Base-by-base conservation (phyloP, 2,797 vertebrate species). In the Threskiornis aethiopicus region DNA sequence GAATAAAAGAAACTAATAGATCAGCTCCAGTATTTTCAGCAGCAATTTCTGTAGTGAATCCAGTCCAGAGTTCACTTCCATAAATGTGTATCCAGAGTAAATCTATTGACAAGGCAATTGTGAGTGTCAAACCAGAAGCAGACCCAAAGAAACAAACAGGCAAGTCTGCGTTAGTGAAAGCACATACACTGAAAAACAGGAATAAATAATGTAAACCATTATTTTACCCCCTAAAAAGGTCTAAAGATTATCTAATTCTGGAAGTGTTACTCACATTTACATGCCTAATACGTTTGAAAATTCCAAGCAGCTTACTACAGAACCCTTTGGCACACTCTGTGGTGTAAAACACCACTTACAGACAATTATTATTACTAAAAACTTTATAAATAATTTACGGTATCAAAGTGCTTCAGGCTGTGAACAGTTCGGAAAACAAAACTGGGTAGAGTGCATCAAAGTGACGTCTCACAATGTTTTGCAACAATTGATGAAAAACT, bases 261-360 rank as follows among this genome's bases (percentile, higher is more conserved):
- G 1, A 6, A 52, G 19, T 0, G 5, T 12, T 16, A 8, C 16
- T 22, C 51, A 44, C 35, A 55, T 62, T 70, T 59, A 11, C 2
- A 6, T 17, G 31, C 11, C 65, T 31, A 12, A 39, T 20, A 15
- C 0, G 0, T 47, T 16, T 10, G 5, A 35, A 69, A 65, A 58
- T 29, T 42, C 46, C 39, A n/a, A 16, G 15, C 51, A 58, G 54
- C 21, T 77, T 37, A 5, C 18, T 47, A 11, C 17, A 78, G 62
- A 67, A 15, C 12, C 46, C 42, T 67, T 22, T 42, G 65, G 69
- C 52, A 29, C 22, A 6, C 4, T 3, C 59, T 33, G 8, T 31
- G 24, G 16, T 46, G 28, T 80, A 11, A 71, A 88, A 47, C 52
- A 42, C 5, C 17, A 4, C 35, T 46, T 13, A 25, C 1, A 26